Conservation (phyloP, 2,113 vertebrate species). For the Colossoma macropomum region DNA sequence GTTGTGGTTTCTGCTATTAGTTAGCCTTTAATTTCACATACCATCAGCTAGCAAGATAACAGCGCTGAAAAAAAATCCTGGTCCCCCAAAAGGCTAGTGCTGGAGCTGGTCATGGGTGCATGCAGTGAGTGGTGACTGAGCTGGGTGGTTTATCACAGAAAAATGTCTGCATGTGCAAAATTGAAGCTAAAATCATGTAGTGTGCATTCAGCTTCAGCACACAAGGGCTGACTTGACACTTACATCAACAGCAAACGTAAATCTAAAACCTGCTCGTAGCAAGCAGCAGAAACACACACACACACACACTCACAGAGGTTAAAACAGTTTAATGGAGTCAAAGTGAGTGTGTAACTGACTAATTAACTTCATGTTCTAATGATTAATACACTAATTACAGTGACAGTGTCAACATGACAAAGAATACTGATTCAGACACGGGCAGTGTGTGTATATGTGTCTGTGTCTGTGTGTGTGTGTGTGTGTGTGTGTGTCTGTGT, state of each 20-base stretch:
- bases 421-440: conserved; percentile 12
- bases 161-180: too few relatives aligned
- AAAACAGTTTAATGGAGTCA: conserved; percentile 26
- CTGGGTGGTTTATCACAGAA: too few relatives aligned
- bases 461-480: neutral
- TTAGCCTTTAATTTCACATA: too few relatives aligned
- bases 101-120: too few relatives aligned
- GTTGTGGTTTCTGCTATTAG: too few relatives aligned
- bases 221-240: neutral
- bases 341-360: conserved; percentile 16
- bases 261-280: neutral
- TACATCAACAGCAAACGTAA: neutral
- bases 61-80: too few relatives aligned
- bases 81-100: too few relatives aligned
- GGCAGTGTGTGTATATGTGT: neutral
- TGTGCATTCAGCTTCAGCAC: too few relatives aligned
- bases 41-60: too few relatives aligned
- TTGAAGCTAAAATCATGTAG: too few relatives aligned
- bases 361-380: conserved; percentile 40
- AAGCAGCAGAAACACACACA: neutral
- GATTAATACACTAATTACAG: conserved; percentile 37
- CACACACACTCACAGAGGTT: conserved; percentile 32
- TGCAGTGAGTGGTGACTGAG: too few relatives aligned
- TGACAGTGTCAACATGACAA: conserved; percentile 13
- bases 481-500: neutral